Evolutionary conservation across 2,888 invertebrate genomes (phyloP), one percentile per base, ranked within the genome.

Genomic region (Ophion obscuratus): DNA sequence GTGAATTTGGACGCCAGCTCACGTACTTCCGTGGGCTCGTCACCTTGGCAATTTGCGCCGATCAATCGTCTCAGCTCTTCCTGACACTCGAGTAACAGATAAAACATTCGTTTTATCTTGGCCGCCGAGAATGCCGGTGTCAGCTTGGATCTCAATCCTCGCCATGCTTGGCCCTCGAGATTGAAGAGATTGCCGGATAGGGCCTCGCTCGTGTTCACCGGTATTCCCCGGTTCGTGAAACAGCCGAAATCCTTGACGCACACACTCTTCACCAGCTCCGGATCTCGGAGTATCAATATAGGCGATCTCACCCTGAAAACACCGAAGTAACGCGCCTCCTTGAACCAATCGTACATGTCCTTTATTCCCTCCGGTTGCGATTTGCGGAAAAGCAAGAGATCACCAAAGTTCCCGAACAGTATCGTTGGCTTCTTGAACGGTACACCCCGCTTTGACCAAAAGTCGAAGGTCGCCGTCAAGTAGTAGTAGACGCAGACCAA

Each of bases 41-140:
- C 71, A 0, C 86, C 73, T 14, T 27, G 47, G 61, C 61, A 78
- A 57, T 40, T 71, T 9, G 88, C 77, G 24, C 89, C 88, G 66
- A 94, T 91, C 73, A 93, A 89, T 27, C 88, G 88, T 59, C 91
- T 88, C 59, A 95, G 91, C 74, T 93, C 92, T 59, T 92, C 90
- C 17, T 93, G 91, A 86, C 95, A 95, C 71, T 94, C 93, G 40
- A 86, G 90, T 67, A 95, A 89, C 11, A 94, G 90, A 67, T 93
- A 91, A 87, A 94, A 94, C 95, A 95, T 95, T 64, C 90, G 91
- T 88, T 94, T 95, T 81, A 95, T 93, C 88, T 95, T 95, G 31
- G 94, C 94, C 0, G 95, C 94, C 1, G 95, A 94, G 88, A 95
- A 95, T 1, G 94, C 94, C 0, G 95, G 95, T 0, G 95, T 94